A percentile compares a stretch with the other conserved stretches of the same genome.
phyloP scores from a whole-genome alignment of 1,140 invertebrate species.

The Penaeus vannamei region DNA sequence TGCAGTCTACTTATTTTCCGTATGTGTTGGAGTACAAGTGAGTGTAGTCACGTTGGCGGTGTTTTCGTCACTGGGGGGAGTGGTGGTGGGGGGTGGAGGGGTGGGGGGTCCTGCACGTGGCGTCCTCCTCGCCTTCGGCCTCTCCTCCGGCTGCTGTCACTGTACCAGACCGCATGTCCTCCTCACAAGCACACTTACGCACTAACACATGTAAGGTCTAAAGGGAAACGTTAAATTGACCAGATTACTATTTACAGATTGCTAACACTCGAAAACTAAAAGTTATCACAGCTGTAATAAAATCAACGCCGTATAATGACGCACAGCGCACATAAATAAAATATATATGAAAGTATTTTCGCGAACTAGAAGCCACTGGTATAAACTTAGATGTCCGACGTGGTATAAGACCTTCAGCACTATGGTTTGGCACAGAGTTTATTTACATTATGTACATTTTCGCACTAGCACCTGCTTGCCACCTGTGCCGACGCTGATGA shows the following conservation, averaged over 20 bases:
- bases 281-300: slow-evolving; percentile 61
- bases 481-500: slow-evolving; percentile 8
- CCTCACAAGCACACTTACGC: too few species aligned
- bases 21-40: too few species aligned
- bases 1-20: too few species aligned
- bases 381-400: slow-evolving; percentile 1
- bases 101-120: too few species aligned
- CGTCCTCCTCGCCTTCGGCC: too few species aligned
- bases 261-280: slow-evolving; percentile 14
- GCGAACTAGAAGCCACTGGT: slow-evolving; percentile 55
- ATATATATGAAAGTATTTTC: slow-evolving; percentile 18
- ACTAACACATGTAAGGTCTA: too few species aligned
- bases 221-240: background rate
- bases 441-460: slow-evolving; percentile 54
- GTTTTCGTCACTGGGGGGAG: too few species aligned
- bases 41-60: too few species aligned
- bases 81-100: too few species aligned
- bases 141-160: too few species aligned
- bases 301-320: slow-evolving; percentile 5
- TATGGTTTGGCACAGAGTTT: slow-evolving; percentile 50
- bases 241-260: slow-evolving; percentile 32
- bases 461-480: background rate
- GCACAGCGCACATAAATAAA: slow-evolving; percentile 53
- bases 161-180: too few species aligned
- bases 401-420: background rate